phyloP scores from a whole-genome alignment of 1,140 invertebrate genomes.

The Chironomus striatipennis region DNA sequence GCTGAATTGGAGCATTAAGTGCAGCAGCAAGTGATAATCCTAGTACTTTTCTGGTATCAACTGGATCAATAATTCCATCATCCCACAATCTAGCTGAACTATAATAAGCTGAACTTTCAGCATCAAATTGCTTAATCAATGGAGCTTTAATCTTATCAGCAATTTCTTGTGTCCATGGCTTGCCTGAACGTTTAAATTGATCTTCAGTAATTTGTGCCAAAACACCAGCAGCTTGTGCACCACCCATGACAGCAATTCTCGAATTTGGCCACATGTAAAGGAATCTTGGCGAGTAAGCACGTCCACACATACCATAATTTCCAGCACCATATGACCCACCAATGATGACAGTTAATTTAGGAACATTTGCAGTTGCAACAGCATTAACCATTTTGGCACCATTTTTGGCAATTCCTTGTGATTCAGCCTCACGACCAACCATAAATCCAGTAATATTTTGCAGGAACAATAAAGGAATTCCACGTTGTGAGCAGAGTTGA shows the following conservation, averaged over 20 bases:
- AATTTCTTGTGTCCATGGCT: slow-evolving; percentile 69
- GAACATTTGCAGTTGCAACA: slow-evolving; percentile 92
- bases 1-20: slow-evolving; percentile 67
- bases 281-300: slow-evolving; percentile 78
- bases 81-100: slow-evolving; percentile 91
- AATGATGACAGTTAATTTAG: slow-evolving; percentile 89
- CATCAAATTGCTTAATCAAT: slow-evolving; percentile 84
- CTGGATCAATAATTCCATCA: slow-evolving; percentile 93
- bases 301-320: slow-evolving; percentile 85
- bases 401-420: slow-evolving; percentile 96
- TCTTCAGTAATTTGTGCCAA: slow-evolving; percentile 77
- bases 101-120: slow-evolving; percentile 87
- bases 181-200: slow-evolving; percentile 66
- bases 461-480: slow-evolving; percentile 89
- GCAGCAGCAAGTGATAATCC: slow-evolving; percentile 79
- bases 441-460: slow-evolving; percentile 99
- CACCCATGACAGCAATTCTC: slow-evolving; percentile 91
- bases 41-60: slow-evolving; percentile 79
- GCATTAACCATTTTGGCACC: slow-evolving; percentile 99
- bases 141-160: slow-evolving; percentile 74
- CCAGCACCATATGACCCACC: slow-evolving; percentile 94
- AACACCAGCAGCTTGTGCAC: slow-evolving; percentile 89
- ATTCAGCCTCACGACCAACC: slow-evolving; percentile 94
- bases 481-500: slow-evolving; percentile 77
- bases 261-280: slow-evolving; percentile 97